A percentile compares a stretch with the other conserved stretches of the same genome.
Conservation (phyloP, 2,113 vertebrate species). For the Corynorhinus townsendii region DNA sequence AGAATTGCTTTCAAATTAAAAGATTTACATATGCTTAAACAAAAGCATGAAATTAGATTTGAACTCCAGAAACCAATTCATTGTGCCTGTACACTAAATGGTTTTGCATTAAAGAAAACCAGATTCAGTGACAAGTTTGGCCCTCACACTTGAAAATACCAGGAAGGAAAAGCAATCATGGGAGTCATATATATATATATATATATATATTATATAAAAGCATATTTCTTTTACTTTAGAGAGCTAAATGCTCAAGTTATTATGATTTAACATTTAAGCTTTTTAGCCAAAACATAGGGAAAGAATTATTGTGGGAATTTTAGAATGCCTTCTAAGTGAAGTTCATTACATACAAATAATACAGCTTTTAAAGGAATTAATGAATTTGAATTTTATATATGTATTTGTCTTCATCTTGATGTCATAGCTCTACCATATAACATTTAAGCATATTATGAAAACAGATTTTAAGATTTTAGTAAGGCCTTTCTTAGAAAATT, state of each 20-base stretch:
- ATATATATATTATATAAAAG: background rate
- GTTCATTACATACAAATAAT: slow-evolving; percentile 10
- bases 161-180: slow-evolving; percentile 39
- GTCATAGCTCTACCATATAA: background rate
- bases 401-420: slow-evolving; percentile 51
- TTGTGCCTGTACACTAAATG: slow-evolving; percentile 49
- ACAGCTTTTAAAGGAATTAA: slow-evolving; percentile 10
- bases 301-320: slow-evolving; percentile 36
- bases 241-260: slow-evolving; percentile 7
- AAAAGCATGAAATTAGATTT: slow-evolving; percentile 64
- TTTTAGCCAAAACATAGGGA: slow-evolving; percentile 6
- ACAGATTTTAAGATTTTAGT: slow-evolving; percentile 26
- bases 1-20: slow-evolving; percentile 70
- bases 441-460: slow-evolving; percentile 13
- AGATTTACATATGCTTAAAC: slow-evolving; percentile 72
- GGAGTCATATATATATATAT: background rate
- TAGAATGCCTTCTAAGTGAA: slow-evolving; percentile 31
- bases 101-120: slow-evolving; percentile 50
- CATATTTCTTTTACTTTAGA: slow-evolving; percentile 31
- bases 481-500: slow-evolving; percentile 40
- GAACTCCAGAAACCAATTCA: slow-evolving; percentile 51
- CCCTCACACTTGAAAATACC: slow-evolving; percentile 35
- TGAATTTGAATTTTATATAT: slow-evolving; percentile 2
- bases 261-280: slow-evolving; percentile 28
- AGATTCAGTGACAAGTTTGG: slow-evolving; percentile 46